Conservation (phyloP, 2,888 invertebrate species). For the Ganaspis brasiliensis region DNA sequence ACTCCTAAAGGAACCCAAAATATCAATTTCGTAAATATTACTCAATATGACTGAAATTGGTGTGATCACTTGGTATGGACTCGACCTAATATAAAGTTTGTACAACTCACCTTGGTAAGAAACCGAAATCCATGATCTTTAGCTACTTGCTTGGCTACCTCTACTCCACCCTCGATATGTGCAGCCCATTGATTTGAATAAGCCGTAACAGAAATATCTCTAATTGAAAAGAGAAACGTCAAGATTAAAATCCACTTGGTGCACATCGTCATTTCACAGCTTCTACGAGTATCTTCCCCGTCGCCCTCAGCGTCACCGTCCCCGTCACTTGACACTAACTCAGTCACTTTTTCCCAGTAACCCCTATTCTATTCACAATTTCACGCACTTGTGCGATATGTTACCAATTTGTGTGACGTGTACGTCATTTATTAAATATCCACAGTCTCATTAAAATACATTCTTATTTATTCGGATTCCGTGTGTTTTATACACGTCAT, state of each 20-base stretch:
- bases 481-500: background rate
- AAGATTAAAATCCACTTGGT: constrained; percentile 72
- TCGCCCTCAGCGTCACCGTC: constrained; percentile 60
- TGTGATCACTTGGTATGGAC: no score
- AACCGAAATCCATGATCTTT: constrained; percentile 83
- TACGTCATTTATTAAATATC: constrained; percentile 62
- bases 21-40: no score
- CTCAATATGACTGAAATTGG: no score
- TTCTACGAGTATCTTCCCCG: constrained; percentile 54
- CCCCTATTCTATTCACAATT: background rate
- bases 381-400: background rate
- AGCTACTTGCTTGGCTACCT: constrained; percentile 82
- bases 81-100: no score
- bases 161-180: constrained; percentile 82
- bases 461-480: background rate
- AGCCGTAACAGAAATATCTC: constrained; percentile 66
- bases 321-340: constrained; percentile 37
- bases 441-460: constrained; percentile 32
- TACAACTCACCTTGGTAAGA: constrained; percentile 82
- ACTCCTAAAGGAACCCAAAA: no score
- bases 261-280: constrained; percentile 68
- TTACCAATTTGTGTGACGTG: constrained; percentile 58
- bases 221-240: constrained; percentile 66
- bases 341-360: constrained; percentile 31
- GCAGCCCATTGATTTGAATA: constrained; percentile 85